These are phyloP conservation scores for Neogale vison DNA, from an alignment of 2,113 vertebrate genomes.

Conservation along the genomic window DNA sequence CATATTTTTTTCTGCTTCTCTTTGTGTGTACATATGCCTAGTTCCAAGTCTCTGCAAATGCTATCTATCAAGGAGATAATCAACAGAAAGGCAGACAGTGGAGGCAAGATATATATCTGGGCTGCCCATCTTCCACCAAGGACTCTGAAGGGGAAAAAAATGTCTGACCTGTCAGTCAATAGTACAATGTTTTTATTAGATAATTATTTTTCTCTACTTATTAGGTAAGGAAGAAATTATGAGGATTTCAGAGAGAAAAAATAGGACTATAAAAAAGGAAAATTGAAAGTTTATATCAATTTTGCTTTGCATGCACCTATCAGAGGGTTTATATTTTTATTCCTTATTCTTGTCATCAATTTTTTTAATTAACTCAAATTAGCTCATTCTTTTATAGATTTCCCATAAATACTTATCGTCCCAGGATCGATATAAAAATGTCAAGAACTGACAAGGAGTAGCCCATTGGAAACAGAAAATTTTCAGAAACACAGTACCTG, in stretches of 20 bases:
- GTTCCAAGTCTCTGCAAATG: not conserved
- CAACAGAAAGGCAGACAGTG: not conserved
- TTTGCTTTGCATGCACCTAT: not conserved
- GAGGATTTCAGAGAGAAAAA: not conserved
- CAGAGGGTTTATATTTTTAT: not conserved
- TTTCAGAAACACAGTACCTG: not conserved
- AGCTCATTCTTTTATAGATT: not conserved
- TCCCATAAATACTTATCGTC: not conserved
- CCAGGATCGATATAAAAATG: not conserved
- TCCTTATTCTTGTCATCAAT: not conserved
- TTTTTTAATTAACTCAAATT: not conserved
- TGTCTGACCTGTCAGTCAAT: not conserved
- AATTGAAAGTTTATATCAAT: not conserved
- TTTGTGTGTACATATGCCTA: not conserved
- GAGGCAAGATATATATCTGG: not conserved
- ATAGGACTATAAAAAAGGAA: not conserved
- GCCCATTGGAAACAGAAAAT: not conserved
- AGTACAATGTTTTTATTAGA: not conserved
- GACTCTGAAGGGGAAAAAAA: conserved; percentile 16
- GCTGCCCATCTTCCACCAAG: not conserved
- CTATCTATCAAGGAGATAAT: not conserved
- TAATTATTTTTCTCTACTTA: conserved; percentile 6
- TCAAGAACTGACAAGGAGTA: not conserved
- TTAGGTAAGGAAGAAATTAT: not conserved
- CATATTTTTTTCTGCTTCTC: not conserved